phyloP scores from a whole-genome alignment of 2,888 invertebrate species.

The Ophion ellenae region DNA sequence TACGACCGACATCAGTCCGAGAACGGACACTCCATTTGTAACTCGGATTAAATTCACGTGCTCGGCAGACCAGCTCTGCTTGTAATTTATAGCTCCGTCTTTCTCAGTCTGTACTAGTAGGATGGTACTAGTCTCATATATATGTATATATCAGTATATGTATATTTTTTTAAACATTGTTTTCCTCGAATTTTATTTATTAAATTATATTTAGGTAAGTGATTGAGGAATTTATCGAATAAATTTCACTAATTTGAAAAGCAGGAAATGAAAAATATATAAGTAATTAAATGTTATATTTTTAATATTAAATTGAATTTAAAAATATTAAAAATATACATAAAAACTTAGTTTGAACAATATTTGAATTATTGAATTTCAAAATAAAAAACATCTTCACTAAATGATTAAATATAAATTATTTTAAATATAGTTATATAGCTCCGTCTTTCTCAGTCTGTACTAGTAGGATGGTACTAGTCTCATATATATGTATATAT shows the following conservation, averaged over 20 bases:
- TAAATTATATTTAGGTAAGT: too few relatives aligned
- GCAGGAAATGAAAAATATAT: too few relatives aligned
- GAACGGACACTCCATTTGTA: conserved; percentile 72
- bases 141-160: not conserved
- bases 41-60: conserved; percentile 70
- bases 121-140: not conserved
- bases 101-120: conserved; percentile 51
- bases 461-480: conserved; percentile 10
- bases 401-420: too few relatives aligned
- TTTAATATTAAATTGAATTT: too few relatives aligned
- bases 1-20: conserved; percentile 59
- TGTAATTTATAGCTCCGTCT: conserved; percentile 69
- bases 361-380: too few relatives aligned
- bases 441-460: conserved; percentile 61
- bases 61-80: conserved; percentile 45
- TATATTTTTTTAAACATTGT: conserved; percentile 17
- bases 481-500: not conserved
- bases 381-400: too few relatives aligned
- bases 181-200: too few relatives aligned
- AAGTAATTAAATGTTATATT: too few relatives aligned
- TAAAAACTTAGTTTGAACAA: too few relatives aligned
- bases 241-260: too few relatives aligned
- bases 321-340: too few relatives aligned
- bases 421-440: conserved; percentile 47
- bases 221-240: too few relatives aligned